A percentile compares a stretch with the other conserved stretches of the same genome.
Conservation (phyloP, 2,888 invertebrate genomes). For the Augochlorella aurata region DNA sequence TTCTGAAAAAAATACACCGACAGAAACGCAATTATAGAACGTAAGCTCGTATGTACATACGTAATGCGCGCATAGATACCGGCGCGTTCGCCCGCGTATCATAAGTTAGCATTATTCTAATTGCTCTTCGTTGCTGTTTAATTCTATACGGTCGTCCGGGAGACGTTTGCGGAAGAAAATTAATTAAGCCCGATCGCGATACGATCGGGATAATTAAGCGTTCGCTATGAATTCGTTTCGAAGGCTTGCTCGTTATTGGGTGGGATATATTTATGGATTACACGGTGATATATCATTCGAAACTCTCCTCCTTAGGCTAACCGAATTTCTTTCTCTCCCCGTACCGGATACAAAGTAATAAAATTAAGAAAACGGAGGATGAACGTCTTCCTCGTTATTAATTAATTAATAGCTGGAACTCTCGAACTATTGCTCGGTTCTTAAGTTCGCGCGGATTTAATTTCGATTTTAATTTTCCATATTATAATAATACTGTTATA, state of each 20-base stretch:
- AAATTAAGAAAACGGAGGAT: neutral
- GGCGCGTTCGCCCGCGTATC: neutral
- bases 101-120: conserved; percentile 33
- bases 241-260: neutral
- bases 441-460: no score
- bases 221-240: conserved; percentile 13
- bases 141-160: conserved; percentile 16
- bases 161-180: conserved; percentile 42
- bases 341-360: neutral
- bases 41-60: neutral
- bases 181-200: conserved; percentile 43
- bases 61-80: neutral
- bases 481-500: no score
- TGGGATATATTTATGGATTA: neutral
- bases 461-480: no score
- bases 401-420: neutral
- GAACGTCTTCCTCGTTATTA: neutral
- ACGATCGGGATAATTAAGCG: conserved; percentile 19
- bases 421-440: neutral
- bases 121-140: conserved; percentile 39
- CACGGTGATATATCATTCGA: neutral
- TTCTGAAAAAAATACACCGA: neutral
- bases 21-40: neutral
- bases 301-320: neutral
- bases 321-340: neutral